A percentile compares a stretch with the other conserved stretches of the same genome.
These are phyloP conservation scores for Melipona beecheii DNA, from an alignment of 2,888 invertebrate species.

Conservation along the genomic window DNA sequence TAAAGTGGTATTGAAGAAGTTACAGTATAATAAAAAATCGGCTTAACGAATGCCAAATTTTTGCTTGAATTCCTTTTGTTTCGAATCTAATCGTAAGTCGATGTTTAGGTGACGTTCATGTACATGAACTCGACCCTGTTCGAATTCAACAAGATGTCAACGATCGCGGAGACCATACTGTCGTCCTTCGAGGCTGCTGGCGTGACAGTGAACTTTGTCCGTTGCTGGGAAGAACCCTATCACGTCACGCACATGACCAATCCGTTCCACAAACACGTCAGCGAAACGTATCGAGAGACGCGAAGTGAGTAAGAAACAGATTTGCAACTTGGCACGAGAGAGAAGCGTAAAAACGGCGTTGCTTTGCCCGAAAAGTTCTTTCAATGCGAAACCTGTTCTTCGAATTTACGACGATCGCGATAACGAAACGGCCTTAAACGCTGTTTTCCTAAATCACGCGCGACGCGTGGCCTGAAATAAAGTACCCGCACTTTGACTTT, in stretches of 20 bases:
- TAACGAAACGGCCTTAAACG: not conserved
- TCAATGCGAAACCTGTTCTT: not conserved
- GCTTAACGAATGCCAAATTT: too few species aligned
- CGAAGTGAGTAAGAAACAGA: constrained; percentile 89
- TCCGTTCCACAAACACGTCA: constrained; percentile 93
- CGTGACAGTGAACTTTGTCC: constrained; percentile 88
- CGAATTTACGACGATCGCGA: not conserved
- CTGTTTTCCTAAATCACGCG: constrained; percentile 3
- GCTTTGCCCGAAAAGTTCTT: not conserved
- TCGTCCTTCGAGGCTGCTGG: constrained; percentile 89
- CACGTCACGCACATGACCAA: constrained; percentile 93
- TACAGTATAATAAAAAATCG: too few species aligned
- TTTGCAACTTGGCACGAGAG: not conserved
- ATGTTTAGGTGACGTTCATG: constrained; percentile 91
- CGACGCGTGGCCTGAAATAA: constrained; percentile 27
- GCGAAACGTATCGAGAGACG: constrained; percentile 93
- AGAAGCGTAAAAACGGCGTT: too few species aligned
- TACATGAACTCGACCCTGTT: constrained; percentile 92
- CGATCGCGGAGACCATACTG: constrained; percentile 91
- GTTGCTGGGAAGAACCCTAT: constrained; percentile 89
- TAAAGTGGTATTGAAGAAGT: too few species aligned
- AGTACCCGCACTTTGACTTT: constrained; percentile 60
- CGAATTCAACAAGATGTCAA: constrained; percentile 87
- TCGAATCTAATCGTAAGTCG: too few species aligned
- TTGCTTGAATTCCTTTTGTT: too few species aligned